phyloP scores from a whole-genome alignment of 2,888 invertebrate genomes.

The Synergus japonicus region DNA sequence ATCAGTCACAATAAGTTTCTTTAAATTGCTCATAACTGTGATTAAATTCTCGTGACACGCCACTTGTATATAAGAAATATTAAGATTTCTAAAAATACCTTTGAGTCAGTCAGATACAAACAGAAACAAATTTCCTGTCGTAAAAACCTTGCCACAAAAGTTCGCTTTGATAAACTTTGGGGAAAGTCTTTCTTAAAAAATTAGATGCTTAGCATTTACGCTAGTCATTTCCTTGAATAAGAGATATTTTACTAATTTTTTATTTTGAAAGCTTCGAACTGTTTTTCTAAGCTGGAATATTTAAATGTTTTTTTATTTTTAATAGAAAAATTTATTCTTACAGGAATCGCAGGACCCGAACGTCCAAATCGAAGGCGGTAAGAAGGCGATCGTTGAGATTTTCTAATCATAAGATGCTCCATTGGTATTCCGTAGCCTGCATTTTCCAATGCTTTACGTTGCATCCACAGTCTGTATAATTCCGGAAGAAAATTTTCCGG shows the following conservation, averaged over 20 bases:
- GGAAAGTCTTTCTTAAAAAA: too few relatives aligned
- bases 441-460: constrained; percentile 26
- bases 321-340: not conserved
- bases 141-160: not conserved
- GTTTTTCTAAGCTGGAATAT: too few relatives aligned
- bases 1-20: not conserved
- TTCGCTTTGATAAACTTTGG: not conserved
- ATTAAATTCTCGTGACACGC: not conserved
- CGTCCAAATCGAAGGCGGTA: constrained; percentile 54
- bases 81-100: not conserved
- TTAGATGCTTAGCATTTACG: too few relatives aligned
- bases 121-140: not conserved
- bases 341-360: constrained; percentile 44
- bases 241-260: too few relatives aligned
- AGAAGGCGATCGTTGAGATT: constrained; percentile 56
- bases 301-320: too few relatives aligned
- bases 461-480: constrained; percentile 2
- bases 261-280: too few relatives aligned
- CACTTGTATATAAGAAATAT: not conserved
- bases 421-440: constrained; percentile 21
- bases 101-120: not conserved
- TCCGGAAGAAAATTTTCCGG: constrained; percentile 26
- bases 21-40: not conserved
- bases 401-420: constrained; percentile 54
- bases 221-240: too few relatives aligned